phyloP scores from a whole-genome alignment of 2,888 invertebrate species.

The Lottia scabra region DNA sequence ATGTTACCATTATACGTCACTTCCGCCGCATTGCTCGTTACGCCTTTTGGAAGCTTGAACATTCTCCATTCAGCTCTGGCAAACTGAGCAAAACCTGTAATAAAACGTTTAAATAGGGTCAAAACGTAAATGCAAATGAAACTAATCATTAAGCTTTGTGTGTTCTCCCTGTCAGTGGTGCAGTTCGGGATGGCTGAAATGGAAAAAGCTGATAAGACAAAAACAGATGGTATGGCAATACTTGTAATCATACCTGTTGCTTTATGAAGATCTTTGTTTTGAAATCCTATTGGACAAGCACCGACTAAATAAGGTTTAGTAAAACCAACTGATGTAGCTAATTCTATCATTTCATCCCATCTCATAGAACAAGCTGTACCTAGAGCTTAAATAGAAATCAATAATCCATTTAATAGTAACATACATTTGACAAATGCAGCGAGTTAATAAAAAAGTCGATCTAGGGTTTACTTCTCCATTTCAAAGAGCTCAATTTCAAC shows the following conservation, averaged over 20 bases:
- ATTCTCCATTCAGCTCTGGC: conserved; percentile 7
- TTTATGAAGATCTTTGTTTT: conserved; percentile 5
- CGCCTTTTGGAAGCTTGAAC: conserved; percentile 8
- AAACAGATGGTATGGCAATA: too few species aligned
- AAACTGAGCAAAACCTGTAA: conserved; percentile 2
- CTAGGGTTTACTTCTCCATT: too few species aligned
- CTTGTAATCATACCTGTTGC: conserved; percentile 14
- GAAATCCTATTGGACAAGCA: conserved; percentile 20
- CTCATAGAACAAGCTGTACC: conserved; percentile 27
- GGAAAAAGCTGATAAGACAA: too few species aligned
- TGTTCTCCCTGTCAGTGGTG: too few species aligned
- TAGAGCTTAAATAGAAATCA: conserved; percentile 20
- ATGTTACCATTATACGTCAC: conserved; percentile 31
- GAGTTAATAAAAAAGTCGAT: too few species aligned
- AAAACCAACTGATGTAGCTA: conserved; percentile 18
- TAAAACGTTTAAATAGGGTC: not conserved
- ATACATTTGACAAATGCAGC: too few species aligned
- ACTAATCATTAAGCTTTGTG: too few species aligned
- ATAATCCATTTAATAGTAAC: too few species aligned
- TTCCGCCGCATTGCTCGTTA: conserved; percentile 14
- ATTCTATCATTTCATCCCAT: conserved; percentile 16
- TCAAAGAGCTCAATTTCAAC: too few species aligned
- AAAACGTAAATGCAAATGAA: too few species aligned
- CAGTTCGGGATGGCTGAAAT: too few species aligned
- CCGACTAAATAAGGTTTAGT: conserved; percentile 23